These are phyloP conservation scores for Galago senegalensis DNA, from an alignment of 2,797 vertebrate genomes.

Conservation along the genomic window DNA sequence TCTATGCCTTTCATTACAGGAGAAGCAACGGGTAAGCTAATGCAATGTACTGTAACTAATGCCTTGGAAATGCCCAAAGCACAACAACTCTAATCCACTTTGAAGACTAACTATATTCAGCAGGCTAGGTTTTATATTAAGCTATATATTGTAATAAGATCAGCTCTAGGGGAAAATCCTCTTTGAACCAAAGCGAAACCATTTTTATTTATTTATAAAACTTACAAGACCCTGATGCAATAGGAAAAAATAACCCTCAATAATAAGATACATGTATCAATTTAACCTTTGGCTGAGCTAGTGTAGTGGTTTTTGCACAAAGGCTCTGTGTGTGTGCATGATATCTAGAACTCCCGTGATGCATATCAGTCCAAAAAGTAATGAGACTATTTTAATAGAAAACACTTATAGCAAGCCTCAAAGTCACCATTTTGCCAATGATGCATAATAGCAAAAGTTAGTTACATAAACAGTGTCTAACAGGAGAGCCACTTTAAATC, in stretches of 20 bases:
- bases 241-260: not conserved
- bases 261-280: not conserved
- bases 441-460: not conserved
- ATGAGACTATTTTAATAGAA: not conserved
- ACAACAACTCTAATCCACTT: constrained; percentile 67
- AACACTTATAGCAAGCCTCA: constrained; percentile 6
- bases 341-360: not conserved
- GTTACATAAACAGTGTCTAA: not conserved
- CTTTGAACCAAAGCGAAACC: constrained; percentile 69
- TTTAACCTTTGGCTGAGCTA: constrained; percentile 15
- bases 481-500: not conserved
- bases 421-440: not conserved
- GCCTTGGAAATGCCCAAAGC: constrained; percentile 60
- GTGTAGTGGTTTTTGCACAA: not conserved
- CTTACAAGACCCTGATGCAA: constrained; percentile 33
- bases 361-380: not conserved
- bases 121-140: constrained; percentile 71
- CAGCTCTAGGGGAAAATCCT: constrained; percentile 69
- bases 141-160: constrained; percentile 66
- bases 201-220: constrained; percentile 72
- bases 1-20: constrained; percentile 48
- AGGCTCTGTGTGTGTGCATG: not conserved
- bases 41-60: constrained; percentile 52
- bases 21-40: constrained; percentile 65
- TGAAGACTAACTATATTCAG: constrained; percentile 63